A percentile compares a stretch with the other conserved stretches of the same genome.
These are phyloP conservation scores for Cyclura pinguis DNA, from an alignment of 2,797 vertebrate species.

Conservation along the genomic window DNA sequence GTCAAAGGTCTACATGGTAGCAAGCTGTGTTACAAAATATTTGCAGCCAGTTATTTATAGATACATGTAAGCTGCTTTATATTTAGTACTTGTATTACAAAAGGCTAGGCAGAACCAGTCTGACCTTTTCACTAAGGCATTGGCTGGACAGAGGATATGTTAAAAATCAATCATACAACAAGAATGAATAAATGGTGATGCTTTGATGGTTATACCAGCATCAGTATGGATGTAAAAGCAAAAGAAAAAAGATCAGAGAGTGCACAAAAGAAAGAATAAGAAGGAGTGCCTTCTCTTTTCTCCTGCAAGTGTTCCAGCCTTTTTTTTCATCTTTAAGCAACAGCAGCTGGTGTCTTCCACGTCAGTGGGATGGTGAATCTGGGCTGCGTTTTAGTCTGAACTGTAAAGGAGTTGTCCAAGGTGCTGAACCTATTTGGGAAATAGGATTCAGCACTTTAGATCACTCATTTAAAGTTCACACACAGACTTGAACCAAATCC, in stretches of 20 bases:
- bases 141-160: conserved; percentile 36
- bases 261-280: not conserved
- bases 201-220: conserved; percentile 11
- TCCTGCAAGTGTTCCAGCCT: not conserved
- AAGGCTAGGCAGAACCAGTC: conserved; percentile 28
- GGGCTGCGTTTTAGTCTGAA: too few relatives aligned
- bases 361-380: too few relatives aligned
- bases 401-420: too few relatives aligned
- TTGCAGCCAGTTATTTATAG: conserved; percentile 2
- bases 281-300: not conserved
- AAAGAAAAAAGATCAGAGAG: not conserved
- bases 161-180: conserved; percentile 30
- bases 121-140: conserved; percentile 30
- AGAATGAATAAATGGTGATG: conserved; percentile 34
- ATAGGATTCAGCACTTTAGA: not conserved
- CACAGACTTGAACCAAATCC: too few relatives aligned
- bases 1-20: conserved; percentile 19
- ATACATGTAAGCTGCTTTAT: conserved; percentile 30
- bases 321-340: too few relatives aligned
- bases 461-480: too few relatives aligned
- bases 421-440: too few relatives aligned
- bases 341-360: too few relatives aligned
- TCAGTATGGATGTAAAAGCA: conserved; percentile 7
- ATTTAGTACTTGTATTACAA: conserved; percentile 47
- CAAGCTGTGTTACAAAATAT: conserved; percentile 35